Base-by-base conservation (phyloP, 2,888 invertebrate genomes). In the Hedya salicella region DNA sequence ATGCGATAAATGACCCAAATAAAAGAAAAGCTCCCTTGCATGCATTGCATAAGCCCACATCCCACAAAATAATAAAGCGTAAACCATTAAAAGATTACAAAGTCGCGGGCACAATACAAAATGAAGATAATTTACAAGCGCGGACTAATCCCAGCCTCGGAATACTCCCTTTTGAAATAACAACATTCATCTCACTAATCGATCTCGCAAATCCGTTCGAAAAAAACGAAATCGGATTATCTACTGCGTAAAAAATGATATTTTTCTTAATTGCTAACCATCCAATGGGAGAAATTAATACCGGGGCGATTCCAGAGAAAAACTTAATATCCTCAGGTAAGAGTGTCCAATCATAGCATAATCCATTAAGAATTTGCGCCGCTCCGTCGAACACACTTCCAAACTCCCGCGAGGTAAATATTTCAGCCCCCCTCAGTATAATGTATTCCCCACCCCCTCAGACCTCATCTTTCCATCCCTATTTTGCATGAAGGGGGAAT, bases 401-500 rank as follows among this genome's bases (percentile, higher is more conserved):
- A 83, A 88, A 89, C 85, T 88, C 87, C 88, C 89, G 82, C 78
- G 89, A 89, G 89, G 91, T 90, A 91, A 91, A 91, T 91, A 91
- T 91, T 87, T 88, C 86, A 89, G 78, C 83, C 81, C 79, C 73
- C 71, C 75, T 75, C 78, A 77, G 82, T 83, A 85, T 91, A 90
- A 91, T 91, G 82, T 91, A 91, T 90, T 90, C 90, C 78, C 82
- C 75, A 70, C 79, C 81, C 87, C 88, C 87, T 85, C 81, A 89
- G 82, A 88, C 91, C 91, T 91, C 91, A 91, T 89, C 91, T 89
- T 90, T 89, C 83, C 84, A 78, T 82, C 88, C 91, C 91, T 91
- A 88, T 91, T 92, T 92, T 91, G 91, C 92, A 92, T 92, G 87
- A 89, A 88, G 90, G 90, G 90, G 87, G 90, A 91, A 91, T 91